Base-by-base conservation (phyloP, 2,888 invertebrate genomes). In the Ochropleura plecta region DNA sequence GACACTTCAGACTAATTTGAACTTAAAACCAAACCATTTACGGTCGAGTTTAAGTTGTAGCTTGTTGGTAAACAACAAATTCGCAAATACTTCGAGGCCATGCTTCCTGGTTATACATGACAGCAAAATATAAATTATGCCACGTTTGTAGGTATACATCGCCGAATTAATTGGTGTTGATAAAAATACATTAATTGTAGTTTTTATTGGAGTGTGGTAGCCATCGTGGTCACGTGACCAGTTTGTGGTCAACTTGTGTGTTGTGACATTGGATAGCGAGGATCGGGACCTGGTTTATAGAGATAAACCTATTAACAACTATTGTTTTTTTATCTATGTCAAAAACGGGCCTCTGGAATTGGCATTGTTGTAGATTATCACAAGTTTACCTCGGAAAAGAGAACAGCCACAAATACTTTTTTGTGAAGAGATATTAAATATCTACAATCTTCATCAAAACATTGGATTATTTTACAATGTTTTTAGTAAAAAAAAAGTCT, bases 61-160 rank as follows among this genome's bases (percentile, higher is more conserved):
- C 42, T 18, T 4, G 51, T 79, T 80, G 57, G 76, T 86, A 88
- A 88, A 88, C 81, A 88, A 76, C 60, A 81, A 87, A 84, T 88
- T 87, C 76, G 89, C 87, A 68, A 87, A 84, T 77, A 79, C 70
- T 60, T 63, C 84, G 70, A 89, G 88, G 88, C 48, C 88, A 73
- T 66, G 77, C 77, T 89, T 88, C 88, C 89, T 84, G 85, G 74
- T 82, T 80, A 65, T 70, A 81, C 64, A 68, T 78, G 73, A 83
- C 79, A 88, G 84, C 78, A 76, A 81, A 78, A 78, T 78, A 79
- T 73, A 80, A 74, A 83, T 77, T 78, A 75, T 73, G 55, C 73
- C 75, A 78, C 71, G 64, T 76, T 79, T 42, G 51, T 75, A 70
- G 5, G 18, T 71, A 69, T 59, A 70, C 69, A 76, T 65, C 48